A percentile compares a stretch with the other conserved stretches of the same genome.
These are phyloP conservation scores for Antigone vipio DNA, from an alignment of 2,113 vertebrate species.

Conservation along the genomic window DNA sequence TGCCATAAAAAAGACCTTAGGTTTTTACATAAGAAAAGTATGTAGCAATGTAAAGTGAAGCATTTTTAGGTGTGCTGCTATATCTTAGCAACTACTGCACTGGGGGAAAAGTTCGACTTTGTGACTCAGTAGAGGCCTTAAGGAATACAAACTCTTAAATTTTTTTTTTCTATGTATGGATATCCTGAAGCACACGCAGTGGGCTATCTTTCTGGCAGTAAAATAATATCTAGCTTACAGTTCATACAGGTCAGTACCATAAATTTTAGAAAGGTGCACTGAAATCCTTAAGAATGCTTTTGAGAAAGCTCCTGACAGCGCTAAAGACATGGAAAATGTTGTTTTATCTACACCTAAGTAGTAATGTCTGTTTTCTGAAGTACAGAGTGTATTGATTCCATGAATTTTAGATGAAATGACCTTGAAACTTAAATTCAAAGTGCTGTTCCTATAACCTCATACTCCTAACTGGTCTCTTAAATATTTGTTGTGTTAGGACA, in stretches of 20 bases:
- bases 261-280: background rate
- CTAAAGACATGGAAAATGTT: background rate
- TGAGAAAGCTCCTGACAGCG: background rate
- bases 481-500: background rate
- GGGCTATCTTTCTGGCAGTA: background rate
- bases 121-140: background rate
- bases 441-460: background rate
- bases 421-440: background rate
- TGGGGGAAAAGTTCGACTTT: background rate
- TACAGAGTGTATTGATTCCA: background rate
- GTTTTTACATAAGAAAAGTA: background rate
- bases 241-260: background rate
- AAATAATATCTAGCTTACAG: background rate
- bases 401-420: conserved; percentile 19
- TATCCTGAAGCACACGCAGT: fast-evolving
- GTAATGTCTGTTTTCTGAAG: background rate
- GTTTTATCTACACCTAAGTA: background rate
- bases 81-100: background rate
- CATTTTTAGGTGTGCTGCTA: background rate
- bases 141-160: background rate
- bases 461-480: background rate
- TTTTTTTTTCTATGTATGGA: background rate
- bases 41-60: background rate
- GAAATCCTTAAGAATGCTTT: background rate
- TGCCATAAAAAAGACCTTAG: background rate